Evolutionary conservation across 2,113 vertebrate species (phyloP).

Genomic region (Nothobranchius furzeri): DNA sequence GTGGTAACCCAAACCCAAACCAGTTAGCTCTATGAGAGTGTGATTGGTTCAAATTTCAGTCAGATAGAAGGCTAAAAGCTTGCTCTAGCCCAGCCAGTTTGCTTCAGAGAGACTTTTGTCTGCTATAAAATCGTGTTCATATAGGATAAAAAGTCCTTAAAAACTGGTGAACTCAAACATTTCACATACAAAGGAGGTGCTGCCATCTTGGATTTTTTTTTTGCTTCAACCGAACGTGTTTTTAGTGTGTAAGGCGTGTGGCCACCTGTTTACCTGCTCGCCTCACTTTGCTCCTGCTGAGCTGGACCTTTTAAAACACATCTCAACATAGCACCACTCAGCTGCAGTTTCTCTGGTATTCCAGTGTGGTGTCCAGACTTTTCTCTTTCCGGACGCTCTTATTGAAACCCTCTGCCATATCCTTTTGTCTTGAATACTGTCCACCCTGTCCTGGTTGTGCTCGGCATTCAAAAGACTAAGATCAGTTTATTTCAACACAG

Average conservation of each 20-base stretch:
- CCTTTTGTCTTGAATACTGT: conserved; percentile 1
- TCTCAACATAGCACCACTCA: neutral
- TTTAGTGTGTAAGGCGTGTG: conserved; percentile 6
- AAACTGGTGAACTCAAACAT: too few relatives aligned
- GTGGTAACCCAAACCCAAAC: too few relatives aligned
- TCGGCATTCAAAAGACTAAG: neutral
- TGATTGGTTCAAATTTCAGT: too few relatives aligned
- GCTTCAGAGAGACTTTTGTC: too few relatives aligned
- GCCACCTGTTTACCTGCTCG: conserved; percentile 41
- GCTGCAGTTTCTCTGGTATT: conserved; percentile 2
- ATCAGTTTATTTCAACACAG: neutral
- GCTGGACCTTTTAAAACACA: conserved; percentile 7
- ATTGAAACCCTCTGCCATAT: neutral
- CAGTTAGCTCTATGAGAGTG: too few relatives aligned
- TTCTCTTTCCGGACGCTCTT: conserved; percentile 13
- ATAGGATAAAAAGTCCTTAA: too few relatives aligned
- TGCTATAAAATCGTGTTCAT: too few relatives aligned
- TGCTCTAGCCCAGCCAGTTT: too few relatives aligned
- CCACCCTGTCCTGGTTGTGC: neutral
- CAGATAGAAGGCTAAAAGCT: too few relatives aligned
- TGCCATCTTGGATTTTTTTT: neutral
- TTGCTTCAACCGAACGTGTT: conserved; percentile 5
- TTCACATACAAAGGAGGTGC: too few relatives aligned
- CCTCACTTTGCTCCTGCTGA: conserved; percentile 15
- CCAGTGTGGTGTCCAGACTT: conserved; percentile 3